Conservation (phyloP, 1,140 invertebrate species). For the Pachypsylla venusta region DNA sequence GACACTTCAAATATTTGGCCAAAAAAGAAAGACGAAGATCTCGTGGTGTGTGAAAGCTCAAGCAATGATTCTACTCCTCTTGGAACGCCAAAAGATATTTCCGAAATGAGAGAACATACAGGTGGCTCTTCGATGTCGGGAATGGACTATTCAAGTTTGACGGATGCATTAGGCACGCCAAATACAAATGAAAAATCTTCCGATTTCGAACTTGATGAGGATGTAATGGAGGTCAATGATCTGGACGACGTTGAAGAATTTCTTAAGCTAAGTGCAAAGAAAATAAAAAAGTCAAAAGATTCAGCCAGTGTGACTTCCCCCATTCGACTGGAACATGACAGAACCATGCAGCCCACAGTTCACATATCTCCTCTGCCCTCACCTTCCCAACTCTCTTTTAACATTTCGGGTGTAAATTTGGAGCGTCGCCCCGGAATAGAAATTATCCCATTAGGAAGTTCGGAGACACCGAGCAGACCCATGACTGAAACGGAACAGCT, state of each 20-base stretch:
- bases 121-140: slow-evolving; percentile 40
- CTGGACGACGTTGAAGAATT: slow-evolving; percentile 41
- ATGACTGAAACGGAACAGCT: slow-evolving; percentile 39
- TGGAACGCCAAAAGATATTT: slow-evolving; percentile 34
- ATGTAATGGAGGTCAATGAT: slow-evolving; percentile 37
- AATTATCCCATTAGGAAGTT: slow-evolving; percentile 73
- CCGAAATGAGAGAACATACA: slow-evolving; percentile 19
- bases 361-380: slow-evolving; percentile 58
- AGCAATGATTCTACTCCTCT: slow-evolving; percentile 46
- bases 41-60: slow-evolving; percentile 39
- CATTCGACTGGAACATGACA: slow-evolving; percentile 29
- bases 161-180: slow-evolving; percentile 36
- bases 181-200: slow-evolving; percentile 36
- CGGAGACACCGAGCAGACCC: slow-evolving; percentile 43
- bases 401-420: slow-evolving; percentile 40
- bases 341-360: slow-evolving; percentile 49
- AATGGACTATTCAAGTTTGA: slow-evolving; percentile 43
- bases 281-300: slow-evolving; percentile 37
- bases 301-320: slow-evolving; percentile 26
- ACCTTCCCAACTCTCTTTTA: slow-evolving; percentile 27
- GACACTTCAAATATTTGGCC: slow-evolving; percentile 39
- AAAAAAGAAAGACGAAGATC: slow-evolving; percentile 34
- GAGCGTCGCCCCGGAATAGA: slow-evolving; percentile 59
- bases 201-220: slow-evolving; percentile 44
- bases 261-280: slow-evolving; percentile 32